Conservation (phyloP, 1,140 invertebrate species). For the Trichonephila inaurata region DNA sequence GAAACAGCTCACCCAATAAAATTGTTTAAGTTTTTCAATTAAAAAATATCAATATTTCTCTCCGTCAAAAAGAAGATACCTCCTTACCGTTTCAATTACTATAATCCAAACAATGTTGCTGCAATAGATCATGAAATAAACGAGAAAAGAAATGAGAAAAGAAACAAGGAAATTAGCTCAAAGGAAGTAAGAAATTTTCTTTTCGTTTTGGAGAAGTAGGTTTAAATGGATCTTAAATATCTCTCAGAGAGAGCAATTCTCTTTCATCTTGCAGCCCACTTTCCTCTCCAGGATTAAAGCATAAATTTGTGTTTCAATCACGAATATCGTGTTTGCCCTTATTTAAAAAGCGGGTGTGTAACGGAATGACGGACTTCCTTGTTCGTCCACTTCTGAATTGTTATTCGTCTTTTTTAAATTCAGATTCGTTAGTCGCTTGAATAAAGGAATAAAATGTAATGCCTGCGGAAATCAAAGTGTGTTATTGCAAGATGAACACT, state of each 20-base stretch:
- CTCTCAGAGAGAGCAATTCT: neutral
- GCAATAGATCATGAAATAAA: neutral
- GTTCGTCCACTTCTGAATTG: neutral
- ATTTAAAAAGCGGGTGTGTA: slow-evolving; percentile 35
- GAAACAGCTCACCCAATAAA: no score
- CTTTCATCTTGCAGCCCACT: neutral
- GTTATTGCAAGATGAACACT: neutral
- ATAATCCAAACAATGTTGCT: neutral
- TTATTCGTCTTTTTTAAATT: neutral
- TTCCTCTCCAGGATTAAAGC: slow-evolving; percentile 16
- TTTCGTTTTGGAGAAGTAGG: neutral
- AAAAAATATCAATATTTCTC: neutral
- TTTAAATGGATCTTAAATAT: slow-evolving; percentile 41
- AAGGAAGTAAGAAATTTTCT: neutral
- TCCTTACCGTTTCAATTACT: neutral
- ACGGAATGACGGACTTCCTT: slow-evolving; percentile 15
- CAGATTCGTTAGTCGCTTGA: neutral
- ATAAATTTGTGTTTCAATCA: slow-evolving; percentile 45
- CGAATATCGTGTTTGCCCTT: slow-evolving; percentile 50
- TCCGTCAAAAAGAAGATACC: neutral
- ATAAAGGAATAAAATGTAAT: neutral
- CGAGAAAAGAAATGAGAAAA: neutral
- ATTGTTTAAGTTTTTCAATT: neutral
- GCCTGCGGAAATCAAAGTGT: neutral
- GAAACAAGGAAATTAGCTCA: neutral